A percentile compares a stretch with the other conserved stretches of the same genome.
Conservation (phyloP, 2,888 invertebrate species). For the Tiliacea citrago region DNA sequence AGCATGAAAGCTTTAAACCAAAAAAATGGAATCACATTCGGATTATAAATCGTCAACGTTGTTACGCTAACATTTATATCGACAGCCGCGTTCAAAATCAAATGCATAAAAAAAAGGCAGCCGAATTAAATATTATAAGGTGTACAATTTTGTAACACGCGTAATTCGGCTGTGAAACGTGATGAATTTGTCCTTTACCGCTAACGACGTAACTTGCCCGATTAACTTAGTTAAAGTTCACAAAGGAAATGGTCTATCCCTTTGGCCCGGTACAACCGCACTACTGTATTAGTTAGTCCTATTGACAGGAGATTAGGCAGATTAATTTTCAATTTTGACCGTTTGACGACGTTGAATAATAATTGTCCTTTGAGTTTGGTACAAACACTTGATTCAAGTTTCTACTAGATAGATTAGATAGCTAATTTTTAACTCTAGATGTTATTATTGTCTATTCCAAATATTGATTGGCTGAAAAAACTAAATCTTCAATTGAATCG, state of each 20-base stretch:
- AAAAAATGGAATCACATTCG: conserved; percentile 43
- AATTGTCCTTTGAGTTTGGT: conserved; percentile 27
- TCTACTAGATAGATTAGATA: conserved; percentile 7
- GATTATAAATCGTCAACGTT: conserved; percentile 41
- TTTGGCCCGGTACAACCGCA: conserved; percentile 59
- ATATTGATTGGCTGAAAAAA: background rate
- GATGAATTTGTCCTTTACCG: conserved; percentile 64
- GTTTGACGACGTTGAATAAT: conserved; percentile 45
- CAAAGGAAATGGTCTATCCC: conserved; percentile 64
- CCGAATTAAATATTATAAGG: conserved; percentile 50
- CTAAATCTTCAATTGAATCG: too few species aligned
- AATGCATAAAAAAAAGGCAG: conserved; percentile 34
- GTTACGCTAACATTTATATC: conserved; percentile 45
- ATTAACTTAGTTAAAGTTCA: conserved; percentile 67
- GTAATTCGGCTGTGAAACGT: conserved; percentile 47
- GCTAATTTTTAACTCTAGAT: background rate
- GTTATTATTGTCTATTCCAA: background rate
- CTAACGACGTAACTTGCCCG: conserved; percentile 62
- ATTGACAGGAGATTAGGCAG: conserved; percentile 60
- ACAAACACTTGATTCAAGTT: conserved; percentile 29
- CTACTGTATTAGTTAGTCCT: conserved; percentile 61
- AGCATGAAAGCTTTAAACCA: conserved; percentile 18
- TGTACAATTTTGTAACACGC: conserved; percentile 55
- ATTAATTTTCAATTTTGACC: conserved; percentile 62
- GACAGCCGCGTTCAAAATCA: conserved; percentile 23